Evolutionary conservation across 1,140 invertebrate species (phyloP), one percentile per base, ranked within the genome.

Genomic region (Maconellicoccus hirsutus): DNA sequence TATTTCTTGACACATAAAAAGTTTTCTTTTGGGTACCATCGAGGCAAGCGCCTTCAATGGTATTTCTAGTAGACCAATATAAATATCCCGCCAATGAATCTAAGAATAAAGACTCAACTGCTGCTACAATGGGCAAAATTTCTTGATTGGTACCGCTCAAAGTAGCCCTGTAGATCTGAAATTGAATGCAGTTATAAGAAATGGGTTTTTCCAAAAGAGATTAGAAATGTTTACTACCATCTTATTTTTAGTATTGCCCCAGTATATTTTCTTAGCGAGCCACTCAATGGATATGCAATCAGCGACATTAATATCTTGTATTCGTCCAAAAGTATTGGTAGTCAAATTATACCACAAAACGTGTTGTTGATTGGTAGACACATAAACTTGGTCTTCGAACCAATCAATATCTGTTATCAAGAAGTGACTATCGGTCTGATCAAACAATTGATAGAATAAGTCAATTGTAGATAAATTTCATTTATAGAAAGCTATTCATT

Each of bases 201-300:
- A 27, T 72, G 8, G 29, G 25, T 42, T 29, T 33, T 12, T 7
- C 0, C 8, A 19, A 21, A 23, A 42, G 38, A 22, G 39, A 21
- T 12, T 61, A n/a, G 52, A 22, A 66, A 23, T 6, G 61, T 66
- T 25, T 10, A 26, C 84, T 81, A 89, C 87, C 78, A 88, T 80
- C 79, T 92, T 89, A 77, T 90, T 86, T 78, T 89, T 89, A 12
- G 88, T 87, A 80, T 90, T 91, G 0, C 91, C 90, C 92, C 92
- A 96, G 77, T 96, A 96, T 0, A 97, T 78, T 77, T 91, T 90
- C 26, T 86, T 86, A 0, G 90, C 91, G 27, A 95, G 85, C 90
- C 91, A 94, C 76, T 97, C 93, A 1, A 94, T 86, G 0, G 91
- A 89, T 21, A 96, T 83, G 74, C 87, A 88, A 0, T 86, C 85